phyloP scores from a whole-genome alignment of 2,797 vertebrate species.

The Peromyscus aztecus region DNA sequence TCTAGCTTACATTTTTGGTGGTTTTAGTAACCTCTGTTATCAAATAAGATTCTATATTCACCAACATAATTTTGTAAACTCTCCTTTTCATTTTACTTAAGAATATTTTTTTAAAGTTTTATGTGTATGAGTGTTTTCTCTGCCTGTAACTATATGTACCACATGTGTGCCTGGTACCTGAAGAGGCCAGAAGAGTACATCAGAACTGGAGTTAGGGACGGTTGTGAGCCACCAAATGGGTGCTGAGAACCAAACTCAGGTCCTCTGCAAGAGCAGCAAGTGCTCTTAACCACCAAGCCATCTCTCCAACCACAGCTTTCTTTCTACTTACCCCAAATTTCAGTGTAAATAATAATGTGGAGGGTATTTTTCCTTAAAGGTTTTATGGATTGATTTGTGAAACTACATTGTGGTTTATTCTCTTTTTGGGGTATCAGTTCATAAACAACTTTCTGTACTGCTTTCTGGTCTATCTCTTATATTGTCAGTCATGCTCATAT shows the following conservation, averaged over 20 bases:
- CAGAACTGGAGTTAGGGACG: neutral
- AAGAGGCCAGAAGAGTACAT: neutral
- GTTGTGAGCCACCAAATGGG: neutral
- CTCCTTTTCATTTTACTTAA: neutral
- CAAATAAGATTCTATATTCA: neutral
- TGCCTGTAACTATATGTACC: neutral
- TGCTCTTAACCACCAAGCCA: neutral
- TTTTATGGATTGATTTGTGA: constrained; percentile 10
- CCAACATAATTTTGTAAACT: neutral
- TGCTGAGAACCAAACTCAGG: neutral
- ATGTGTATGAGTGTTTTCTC: neutral
- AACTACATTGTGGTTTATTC: neutral
- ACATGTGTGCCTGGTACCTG: neutral
- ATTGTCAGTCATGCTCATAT: neutral
- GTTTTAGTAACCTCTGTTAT: neutral
- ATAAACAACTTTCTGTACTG: neutral
- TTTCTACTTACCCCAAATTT: neutral
- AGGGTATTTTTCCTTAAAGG: neutral
- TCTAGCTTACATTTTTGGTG: neutral
- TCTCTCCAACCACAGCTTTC: neutral
- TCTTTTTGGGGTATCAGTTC: neutral
- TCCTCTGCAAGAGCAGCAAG: neutral
- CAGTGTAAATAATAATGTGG: neutral
- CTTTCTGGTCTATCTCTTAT: neutral
- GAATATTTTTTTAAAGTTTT: neutral